phyloP scores from a whole-genome alignment of 1,140 invertebrate genomes.

The Diorhabda sublineata region DNA sequence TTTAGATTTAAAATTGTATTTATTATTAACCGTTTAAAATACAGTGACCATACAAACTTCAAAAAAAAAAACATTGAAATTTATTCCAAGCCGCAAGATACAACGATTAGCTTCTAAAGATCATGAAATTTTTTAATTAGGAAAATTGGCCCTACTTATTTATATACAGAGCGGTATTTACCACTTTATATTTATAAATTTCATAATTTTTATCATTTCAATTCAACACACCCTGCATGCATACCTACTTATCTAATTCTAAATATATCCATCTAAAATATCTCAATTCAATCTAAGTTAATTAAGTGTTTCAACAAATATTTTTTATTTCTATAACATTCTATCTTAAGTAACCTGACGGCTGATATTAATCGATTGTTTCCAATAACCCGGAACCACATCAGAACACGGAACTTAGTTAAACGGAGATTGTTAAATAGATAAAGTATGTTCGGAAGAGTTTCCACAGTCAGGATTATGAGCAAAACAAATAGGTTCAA shows the following conservation, averaged over 20 bases:
- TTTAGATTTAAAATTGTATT: not conserved
- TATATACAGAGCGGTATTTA: not conserved
- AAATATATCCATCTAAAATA: slow-evolving; percentile 12
- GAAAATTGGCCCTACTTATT: not conserved
- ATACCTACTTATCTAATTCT: not conserved
- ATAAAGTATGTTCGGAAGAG: not conserved
- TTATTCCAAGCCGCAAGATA: slow-evolving; percentile 9
- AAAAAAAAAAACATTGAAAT: slow-evolving; percentile 3
- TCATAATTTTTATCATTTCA: not conserved
- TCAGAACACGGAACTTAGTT: not conserved
- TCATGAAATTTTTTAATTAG: not conserved
- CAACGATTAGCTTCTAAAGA: not conserved
- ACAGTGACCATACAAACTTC: slow-evolving; percentile 16
- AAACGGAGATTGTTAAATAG: not conserved
- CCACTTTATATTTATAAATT: not conserved
- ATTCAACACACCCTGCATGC: slow-evolving; percentile 9
- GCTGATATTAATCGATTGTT: not conserved
- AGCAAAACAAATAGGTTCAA: too few species aligned
- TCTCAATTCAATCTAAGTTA: slow-evolving; percentile 5
- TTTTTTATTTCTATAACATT: not conserved
- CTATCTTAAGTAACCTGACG: not conserved
- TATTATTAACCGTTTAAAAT: slow-evolving; percentile 11
- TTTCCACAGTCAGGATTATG: not conserved
- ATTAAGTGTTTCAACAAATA: not conserved
- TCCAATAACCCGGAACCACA: not conserved